phyloP scores from a whole-genome alignment of 2,888 invertebrate genomes.

The Zelleria hepariella region DNA sequence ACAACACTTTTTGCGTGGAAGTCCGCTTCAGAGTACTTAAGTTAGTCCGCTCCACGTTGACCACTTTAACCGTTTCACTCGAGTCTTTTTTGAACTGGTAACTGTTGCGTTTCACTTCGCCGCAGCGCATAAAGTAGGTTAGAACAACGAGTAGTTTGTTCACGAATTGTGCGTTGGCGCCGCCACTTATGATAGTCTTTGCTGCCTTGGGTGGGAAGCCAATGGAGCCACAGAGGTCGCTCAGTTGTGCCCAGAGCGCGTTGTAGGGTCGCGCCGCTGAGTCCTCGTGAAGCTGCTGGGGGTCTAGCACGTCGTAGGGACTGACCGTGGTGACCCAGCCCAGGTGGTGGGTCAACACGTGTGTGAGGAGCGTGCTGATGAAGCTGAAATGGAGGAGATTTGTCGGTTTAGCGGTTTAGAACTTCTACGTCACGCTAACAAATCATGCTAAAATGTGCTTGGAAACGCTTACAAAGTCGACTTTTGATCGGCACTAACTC shows the following conservation, averaged over 20 bases:
- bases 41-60: not conserved
- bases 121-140: constrained; percentile 90
- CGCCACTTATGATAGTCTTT: constrained; percentile 84
- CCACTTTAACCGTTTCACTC: not conserved
- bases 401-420: no score
- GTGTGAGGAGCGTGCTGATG: constrained; percentile 89
- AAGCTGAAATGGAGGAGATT: constrained; percentile 79
- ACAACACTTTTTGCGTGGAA: not conserved
- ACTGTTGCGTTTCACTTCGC: constrained; percentile 74
- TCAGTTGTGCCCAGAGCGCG: constrained; percentile 91
- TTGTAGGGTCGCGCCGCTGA: constrained; percentile 76
- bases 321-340: constrained; percentile 91
- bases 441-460: no score
- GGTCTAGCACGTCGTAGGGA: constrained; percentile 52
- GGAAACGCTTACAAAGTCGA: no score
- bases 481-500: no score
- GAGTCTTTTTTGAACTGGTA: constrained; percentile 25
- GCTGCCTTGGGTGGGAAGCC: constrained; percentile 84
- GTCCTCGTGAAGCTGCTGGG: constrained; percentile 48
- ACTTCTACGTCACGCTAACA: no score
- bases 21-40: constrained; percentile 22
- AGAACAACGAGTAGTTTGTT: constrained; percentile 82
- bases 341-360: constrained; percentile 89
- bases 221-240: constrained; percentile 88
- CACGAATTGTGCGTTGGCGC: constrained; percentile 75